These are phyloP conservation scores for Laticauda laticaudata DNA, from an alignment of 2,113 vertebrate genomes.

Conservation along the genomic window DNA sequence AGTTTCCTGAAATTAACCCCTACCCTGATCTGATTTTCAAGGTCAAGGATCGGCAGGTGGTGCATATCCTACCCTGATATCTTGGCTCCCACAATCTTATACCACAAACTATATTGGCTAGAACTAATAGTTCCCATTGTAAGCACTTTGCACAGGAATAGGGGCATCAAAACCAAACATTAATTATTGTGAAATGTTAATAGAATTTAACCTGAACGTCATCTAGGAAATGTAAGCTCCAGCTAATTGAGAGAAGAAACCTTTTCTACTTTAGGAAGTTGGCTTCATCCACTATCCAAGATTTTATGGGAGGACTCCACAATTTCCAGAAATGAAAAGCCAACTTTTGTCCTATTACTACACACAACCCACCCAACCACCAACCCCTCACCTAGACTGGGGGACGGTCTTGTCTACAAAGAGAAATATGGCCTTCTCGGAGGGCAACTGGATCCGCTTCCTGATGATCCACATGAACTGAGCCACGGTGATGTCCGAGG, in stretches of 20 bases:
- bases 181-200: not conserved
- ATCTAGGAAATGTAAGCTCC: not conserved
- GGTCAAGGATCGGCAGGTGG: not conserved
- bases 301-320: not conserved
- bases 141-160: not conserved
- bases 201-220: not conserved
- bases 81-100: not conserved
- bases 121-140: not conserved
- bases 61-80: not conserved
- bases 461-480: conserved; percentile 99
- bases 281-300: not conserved
- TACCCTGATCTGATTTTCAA: not conserved
- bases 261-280: not conserved
- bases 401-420: conserved; percentile 99
- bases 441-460: conserved; percentile 97
- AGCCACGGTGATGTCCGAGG: conserved; percentile 97
- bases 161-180: not conserved
- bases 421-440: conserved; percentile 98
- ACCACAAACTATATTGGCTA: not conserved
- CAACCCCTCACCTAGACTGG: conserved; percentile 88
- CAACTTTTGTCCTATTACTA: not conserved
- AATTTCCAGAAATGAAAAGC: not conserved
- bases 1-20: not conserved
- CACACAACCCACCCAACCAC: not conserved
- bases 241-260: not conserved